Evolutionary conservation across 2,113 vertebrate genomes (phyloP).

Genomic region (Hucho hucho): DNA sequence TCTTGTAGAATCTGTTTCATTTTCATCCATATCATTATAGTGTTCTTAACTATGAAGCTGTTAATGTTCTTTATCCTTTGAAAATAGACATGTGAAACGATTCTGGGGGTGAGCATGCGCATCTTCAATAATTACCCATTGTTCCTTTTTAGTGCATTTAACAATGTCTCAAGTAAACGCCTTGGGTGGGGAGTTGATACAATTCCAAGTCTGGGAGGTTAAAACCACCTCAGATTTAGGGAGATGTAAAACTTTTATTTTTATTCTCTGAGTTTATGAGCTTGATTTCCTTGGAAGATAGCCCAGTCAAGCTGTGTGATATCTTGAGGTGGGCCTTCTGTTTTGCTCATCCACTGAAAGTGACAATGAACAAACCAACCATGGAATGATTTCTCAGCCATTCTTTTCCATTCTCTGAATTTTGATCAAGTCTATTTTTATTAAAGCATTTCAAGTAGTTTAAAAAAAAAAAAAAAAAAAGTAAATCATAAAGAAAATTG

Average conservation of each 20-base stretch:
- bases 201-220: neutral
- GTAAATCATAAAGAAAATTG: slow-evolving; percentile 43
- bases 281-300: neutral
- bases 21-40: too few relatives aligned
- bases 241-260: neutral
- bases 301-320: neutral
- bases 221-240: neutral
- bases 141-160: too few relatives aligned
- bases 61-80: too few relatives aligned
- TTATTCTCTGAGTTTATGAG: neutral
- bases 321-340: neutral
- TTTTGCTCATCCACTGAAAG: neutral
- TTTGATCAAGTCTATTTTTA: slow-evolving; percentile 89
- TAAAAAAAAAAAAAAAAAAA: slow-evolving; percentile 81
- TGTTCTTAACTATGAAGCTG: too few relatives aligned
- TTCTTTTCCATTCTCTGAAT: slow-evolving; percentile 10
- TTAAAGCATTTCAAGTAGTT: slow-evolving; percentile 97
- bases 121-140: too few relatives aligned
- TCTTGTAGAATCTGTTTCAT: too few relatives aligned
- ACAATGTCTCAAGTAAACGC: too few relatives aligned
- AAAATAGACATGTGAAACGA: too few relatives aligned
- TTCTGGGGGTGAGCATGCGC: too few relatives aligned
- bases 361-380: neutral
- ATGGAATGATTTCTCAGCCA: neutral
- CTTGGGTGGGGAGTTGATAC: too few relatives aligned